Evolutionary conservation across 2,113 vertebrate genomes (phyloP).

Genomic region (Phoenicopterus ruber): DNA sequence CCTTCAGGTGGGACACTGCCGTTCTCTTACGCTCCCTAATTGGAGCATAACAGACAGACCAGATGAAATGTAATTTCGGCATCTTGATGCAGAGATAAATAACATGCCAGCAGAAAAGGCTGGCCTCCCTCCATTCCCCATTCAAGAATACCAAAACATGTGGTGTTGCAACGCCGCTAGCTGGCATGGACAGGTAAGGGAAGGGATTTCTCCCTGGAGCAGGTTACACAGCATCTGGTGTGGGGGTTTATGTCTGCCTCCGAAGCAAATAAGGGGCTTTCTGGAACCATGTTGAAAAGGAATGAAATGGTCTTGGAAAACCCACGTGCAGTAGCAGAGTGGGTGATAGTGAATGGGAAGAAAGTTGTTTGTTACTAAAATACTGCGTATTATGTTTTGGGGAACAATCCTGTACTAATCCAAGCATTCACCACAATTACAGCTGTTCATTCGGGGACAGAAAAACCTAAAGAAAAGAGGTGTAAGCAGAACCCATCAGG

Average conservation of each 20-base stretch:
- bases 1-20: not conserved
- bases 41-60: not conserved
- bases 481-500: conserved; percentile 69
- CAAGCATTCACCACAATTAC: conserved; percentile 54
- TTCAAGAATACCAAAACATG: not conserved
- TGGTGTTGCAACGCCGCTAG: not conserved
- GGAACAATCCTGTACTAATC: conserved; percentile 20
- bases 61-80: not conserved
- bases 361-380: not conserved
- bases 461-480: conserved; percentile 67
- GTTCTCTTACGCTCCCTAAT: not conserved
- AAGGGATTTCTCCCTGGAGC: not conserved
- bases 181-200: not conserved
- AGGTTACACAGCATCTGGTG: not conserved
- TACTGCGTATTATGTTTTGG: not conserved
- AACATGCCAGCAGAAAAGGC: not conserved
- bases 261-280: not conserved
- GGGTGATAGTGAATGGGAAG: not conserved
- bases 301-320: not conserved
- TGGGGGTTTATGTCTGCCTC: not conserved
- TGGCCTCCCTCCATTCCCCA: not conserved
- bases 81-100: not conserved
- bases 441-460: conserved; percentile 64
- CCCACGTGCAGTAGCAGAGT: not conserved
- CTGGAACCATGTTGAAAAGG: not conserved